Conservation (phyloP, 2,797 vertebrate species). For the Heteromormyrus szaboi region DNA sequence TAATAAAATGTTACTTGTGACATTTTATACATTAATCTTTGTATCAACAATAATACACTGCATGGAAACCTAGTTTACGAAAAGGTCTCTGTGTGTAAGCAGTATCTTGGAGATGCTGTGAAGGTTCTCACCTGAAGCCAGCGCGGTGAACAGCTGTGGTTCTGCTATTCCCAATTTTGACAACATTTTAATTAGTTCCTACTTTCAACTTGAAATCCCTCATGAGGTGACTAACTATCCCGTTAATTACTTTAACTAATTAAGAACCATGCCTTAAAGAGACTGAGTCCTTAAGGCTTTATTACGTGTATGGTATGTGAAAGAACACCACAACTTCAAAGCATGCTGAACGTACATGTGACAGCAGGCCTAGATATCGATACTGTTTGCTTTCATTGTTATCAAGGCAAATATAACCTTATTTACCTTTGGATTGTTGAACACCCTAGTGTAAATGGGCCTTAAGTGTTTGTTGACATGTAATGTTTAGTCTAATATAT, state of each 20-base stretch:
- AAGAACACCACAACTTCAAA: background rate
- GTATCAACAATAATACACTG: background rate
- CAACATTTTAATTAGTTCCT: background rate
- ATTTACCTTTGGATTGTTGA: background rate
- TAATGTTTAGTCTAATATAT: background rate
- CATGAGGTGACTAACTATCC: background rate
- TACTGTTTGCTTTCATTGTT: background rate
- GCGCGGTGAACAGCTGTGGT: background rate
- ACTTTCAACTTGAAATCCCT: background rate
- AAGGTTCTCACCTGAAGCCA: background rate
- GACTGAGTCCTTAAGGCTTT: background rate
- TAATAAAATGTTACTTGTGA: background rate
- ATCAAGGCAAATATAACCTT: background rate
- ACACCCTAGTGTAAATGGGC: background rate
- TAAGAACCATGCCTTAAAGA: background rate
- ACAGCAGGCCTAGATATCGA: background rate
- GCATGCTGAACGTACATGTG: background rate
- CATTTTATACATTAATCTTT: background rate
- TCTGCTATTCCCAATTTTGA: background rate
- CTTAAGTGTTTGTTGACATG: background rate
- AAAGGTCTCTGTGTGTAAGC: background rate
- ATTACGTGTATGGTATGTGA: background rate
- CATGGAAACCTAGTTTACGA: background rate
- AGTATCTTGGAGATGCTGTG: background rate
- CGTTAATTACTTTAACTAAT: background rate